Evolutionary conservation across 1,140 invertebrate species (phyloP).

Genomic region (Lethrus apterus): DNA sequence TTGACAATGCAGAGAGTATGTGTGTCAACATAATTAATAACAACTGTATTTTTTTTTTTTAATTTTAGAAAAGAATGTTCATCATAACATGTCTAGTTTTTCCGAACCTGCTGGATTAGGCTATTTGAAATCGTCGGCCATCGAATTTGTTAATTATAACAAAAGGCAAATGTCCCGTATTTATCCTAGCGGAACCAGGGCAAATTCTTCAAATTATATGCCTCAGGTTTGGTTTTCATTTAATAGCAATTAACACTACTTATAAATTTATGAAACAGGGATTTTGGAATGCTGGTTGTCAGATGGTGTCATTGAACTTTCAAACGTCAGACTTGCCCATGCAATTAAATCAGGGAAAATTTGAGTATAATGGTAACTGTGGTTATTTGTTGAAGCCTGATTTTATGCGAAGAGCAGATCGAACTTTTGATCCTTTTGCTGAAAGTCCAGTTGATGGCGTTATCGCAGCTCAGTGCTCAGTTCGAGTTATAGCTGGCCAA

Average conservation of each 20-base stretch:
- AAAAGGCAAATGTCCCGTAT: conserved; percentile 98
- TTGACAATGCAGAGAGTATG: conserved; percentile 93
- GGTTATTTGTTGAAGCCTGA: conserved; percentile 98
- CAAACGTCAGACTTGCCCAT: conserved; percentile 98
- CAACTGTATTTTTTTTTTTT: conserved; percentile 11
- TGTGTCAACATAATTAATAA: conserved; percentile 16
- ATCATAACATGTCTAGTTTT: conserved; percentile 99
- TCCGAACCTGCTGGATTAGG: conserved; percentile 93
- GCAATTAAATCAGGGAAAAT: conserved; percentile 99
- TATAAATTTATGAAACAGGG: conserved; percentile 48
- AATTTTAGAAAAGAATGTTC: conserved; percentile 81
- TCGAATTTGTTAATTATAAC: conserved; percentile 99
- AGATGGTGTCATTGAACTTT: conserved; percentile 99
- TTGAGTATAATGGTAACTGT: conserved; percentile 96
- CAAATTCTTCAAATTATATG: conserved; percentile 99
- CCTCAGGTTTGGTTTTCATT: conserved; percentile 67
- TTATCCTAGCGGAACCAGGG: conserved; percentile 96
- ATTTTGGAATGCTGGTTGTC: conserved; percentile 88
- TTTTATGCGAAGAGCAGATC: conserved; percentile 95
- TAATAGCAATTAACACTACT: neutral
- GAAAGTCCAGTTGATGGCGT: conserved; percentile 99
- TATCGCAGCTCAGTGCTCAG: conserved; percentile 96
- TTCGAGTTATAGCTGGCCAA: conserved; percentile 97
- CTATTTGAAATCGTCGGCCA: conserved; percentile 90
- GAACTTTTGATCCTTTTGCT: conserved; percentile 97